phyloP scores from a whole-genome alignment of 37 sponge, comb jelly and placozoan genomes.

The Chondrilla cf. caribensis region DNA sequence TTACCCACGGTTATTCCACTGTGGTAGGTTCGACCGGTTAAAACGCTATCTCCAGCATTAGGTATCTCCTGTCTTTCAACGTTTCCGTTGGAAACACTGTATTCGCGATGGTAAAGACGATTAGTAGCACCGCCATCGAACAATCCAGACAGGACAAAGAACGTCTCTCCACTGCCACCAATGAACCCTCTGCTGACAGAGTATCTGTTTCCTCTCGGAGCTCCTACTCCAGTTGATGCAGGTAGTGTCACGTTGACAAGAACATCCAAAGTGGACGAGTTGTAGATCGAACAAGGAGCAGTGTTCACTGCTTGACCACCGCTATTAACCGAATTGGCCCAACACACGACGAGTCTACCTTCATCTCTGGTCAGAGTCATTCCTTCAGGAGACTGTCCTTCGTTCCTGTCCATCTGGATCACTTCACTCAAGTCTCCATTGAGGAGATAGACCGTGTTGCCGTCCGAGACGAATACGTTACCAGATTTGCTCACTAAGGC shows the following conservation, averaged over 20 bases:
- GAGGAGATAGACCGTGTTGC: neutral
- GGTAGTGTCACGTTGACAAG: neutral
- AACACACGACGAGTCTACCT: neutral
- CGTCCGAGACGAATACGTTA: neutral
- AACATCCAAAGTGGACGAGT: neutral
- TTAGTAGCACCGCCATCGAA: neutral
- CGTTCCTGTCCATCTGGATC: neutral
- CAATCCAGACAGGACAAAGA: neutral
- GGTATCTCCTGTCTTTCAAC: neutral
- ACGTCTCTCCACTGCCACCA: slow-evolving; percentile 7
- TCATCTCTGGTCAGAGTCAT: neutral
- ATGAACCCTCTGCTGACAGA: neutral
- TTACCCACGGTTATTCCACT: slow-evolving; percentile 2
- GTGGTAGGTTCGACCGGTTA: neutral
- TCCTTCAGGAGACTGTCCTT: neutral
- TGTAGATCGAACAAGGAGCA: neutral
- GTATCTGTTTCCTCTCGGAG: neutral
- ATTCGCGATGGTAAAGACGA: neutral
- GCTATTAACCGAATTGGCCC: neutral
- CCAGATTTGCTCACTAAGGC: neutral
- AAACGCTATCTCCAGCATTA: no score
- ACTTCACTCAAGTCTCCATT: neutral
- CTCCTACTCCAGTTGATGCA: neutral
- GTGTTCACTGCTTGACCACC: neutral
- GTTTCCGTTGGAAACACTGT: neutral